Evolutionary conservation across 2,113 vertebrate genomes (phyloP), one percentile per base, ranked within the genome.

Genomic region (Coryphaenoides rupestris): DNA sequence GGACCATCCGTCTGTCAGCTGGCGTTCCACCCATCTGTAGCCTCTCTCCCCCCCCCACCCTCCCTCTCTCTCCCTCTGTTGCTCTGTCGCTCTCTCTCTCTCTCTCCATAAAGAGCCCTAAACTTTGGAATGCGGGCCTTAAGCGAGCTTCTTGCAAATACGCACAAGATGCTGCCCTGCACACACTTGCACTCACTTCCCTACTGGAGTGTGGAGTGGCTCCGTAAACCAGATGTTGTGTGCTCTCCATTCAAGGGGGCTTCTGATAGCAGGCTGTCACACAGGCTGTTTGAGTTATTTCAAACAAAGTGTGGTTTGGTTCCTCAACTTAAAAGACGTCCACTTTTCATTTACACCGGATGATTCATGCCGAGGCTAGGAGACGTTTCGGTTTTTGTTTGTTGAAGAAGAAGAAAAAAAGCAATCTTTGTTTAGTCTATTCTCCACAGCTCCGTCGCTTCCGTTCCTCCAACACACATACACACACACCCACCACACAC

Each of bases 111-210:
- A 55, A 66, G 66, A 52, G 40, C 56, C 16, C 5, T 72, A 74
- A 79, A 78, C 46, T 7, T 13, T 62, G 65, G 58, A 69, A 63
- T 64, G 64, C 53, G 26, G 46, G 4, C 61, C 64, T 55, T 21
- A 19, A 62, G 26, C 49, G 33, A 12, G 33, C 33, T 59, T 79
- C 70, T 63, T 28, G 19, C 60, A 72, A 76, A 79, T 28, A 74
- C n/a, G 49, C 24, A 14, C 21, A 45, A 58, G 60, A 66, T 15
- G 54, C 21, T 45, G 28, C 33, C 9, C 6, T 26, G 33, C 33
- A 7, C 33, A n/a, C 33, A 12, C 33, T 40, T 9, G 2, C 9
- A 40, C 13, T 7, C 13, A 40, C 33, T 40, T 40, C 33, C 33
- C 13, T 10, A 40, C 9, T 9, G n/a, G n/a, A n/a, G n/a, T n/a